Base-by-base conservation (phyloP, 2,113 vertebrate genomes). In the Laticauda laticaudata region DNA sequence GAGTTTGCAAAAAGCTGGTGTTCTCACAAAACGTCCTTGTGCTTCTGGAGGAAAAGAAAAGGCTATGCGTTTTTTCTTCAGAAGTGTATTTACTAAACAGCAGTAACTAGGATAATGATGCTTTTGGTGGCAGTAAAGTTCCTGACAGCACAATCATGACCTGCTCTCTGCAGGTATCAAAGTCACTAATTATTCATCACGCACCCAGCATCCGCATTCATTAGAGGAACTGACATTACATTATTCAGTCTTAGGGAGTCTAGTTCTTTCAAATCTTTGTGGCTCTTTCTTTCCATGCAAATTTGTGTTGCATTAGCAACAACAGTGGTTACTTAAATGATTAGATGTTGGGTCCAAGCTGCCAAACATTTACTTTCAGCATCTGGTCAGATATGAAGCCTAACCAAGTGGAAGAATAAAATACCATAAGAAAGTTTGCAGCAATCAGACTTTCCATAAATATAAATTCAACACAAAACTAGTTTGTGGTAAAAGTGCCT, bases 121-220 rank as follows among this genome's bases (percentile, higher is more conserved):
- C 90, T 89, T 94, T 95, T 97, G 91, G 61, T 90, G 34, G 93
- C 61, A 11, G 53, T 94, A 91, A 96, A 96, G 88, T 90, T 96
- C 87, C 92, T 96, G 95, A 96, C 96, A 97, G 95, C 94, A 94
- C 95, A 97, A 97, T 97, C 95, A 95, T 94, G 96, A 96, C 97
- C 95, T 96, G 95, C 94, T 96, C 95, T 95, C 96, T 93, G 93
- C 95, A 95, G 93, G 96, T 96, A 97, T 97, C 96, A 96, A 97
- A 97, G 95, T 94, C 95, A 86, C 96, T 97, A 97, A 97, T 97
- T 96, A 97, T 92, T 94, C 94, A 92, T 96, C 92, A 88, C 1
- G 69, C 88, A 39, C 93, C 92, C 90, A 88, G 3, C 93, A 95
- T 90, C 51, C 11, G 92, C 94, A 8, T 91, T 96, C 96, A 95